phyloP scores from a whole-genome alignment of 2,113 vertebrate species.

The Prunella fulvescens region DNA sequence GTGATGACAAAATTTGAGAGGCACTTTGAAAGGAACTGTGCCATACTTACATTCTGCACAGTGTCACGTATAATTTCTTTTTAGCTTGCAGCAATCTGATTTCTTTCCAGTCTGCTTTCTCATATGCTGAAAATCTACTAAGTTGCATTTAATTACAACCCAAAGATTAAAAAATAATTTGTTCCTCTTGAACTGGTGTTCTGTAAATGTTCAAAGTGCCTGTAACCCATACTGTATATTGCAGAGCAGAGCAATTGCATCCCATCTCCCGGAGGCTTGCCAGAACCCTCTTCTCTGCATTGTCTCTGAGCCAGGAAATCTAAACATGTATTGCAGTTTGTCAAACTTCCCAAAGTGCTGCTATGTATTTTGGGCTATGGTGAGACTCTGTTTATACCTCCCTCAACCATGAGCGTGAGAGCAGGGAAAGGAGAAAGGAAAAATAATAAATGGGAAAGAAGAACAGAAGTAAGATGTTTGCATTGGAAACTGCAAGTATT shows the following conservation, averaged over 20 bases:
- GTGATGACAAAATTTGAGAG: background rate
- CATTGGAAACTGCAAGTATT: background rate
- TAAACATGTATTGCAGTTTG: constrained; percentile 67
- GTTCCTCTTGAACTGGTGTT: background rate
- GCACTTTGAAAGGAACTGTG: background rate
- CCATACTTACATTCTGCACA: background rate
- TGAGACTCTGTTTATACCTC: constrained; percentile 9
- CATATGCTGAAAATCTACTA: background rate
- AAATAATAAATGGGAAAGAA: background rate
- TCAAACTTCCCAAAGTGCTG: constrained; percentile 67
- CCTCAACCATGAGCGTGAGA: background rate
- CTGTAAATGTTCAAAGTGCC: constrained; percentile 47
- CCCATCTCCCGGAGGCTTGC: constrained; percentile 43
- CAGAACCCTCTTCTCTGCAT: constrained; percentile 60
- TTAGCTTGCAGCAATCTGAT: background rate
- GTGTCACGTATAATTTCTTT: background rate
- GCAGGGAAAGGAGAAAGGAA: background rate
- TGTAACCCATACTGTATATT: background rate
- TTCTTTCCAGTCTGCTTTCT: background rate
- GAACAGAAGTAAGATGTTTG: background rate
- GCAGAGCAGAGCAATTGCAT: constrained; percentile 33
- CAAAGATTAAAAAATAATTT: constrained; percentile 39
- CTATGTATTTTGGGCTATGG: constrained; percentile 57
- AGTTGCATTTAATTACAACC: constrained; percentile 14
- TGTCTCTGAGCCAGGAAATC: constrained; percentile 58